These are phyloP conservation scores for Ephydatia muelleri DNA, from an alignment of 37 sponge, comb jelly and placozoan species.

Conservation along the genomic window DNA sequence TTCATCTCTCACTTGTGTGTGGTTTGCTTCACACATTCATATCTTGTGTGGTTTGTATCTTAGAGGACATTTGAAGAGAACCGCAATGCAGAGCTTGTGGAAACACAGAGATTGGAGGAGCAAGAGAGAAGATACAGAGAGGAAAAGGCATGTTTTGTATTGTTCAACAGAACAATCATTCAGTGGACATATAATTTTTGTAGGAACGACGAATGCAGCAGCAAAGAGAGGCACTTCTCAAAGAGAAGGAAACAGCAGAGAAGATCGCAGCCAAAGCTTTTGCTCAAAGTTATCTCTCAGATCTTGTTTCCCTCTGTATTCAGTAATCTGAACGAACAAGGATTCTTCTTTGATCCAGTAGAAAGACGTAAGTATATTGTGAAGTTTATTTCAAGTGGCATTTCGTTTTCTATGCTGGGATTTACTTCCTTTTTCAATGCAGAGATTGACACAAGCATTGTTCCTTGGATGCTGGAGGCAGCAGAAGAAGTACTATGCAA, in stretches of 20 bases:
- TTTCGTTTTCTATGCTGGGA: neutral
- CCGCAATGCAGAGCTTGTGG: conserved; percentile 94
- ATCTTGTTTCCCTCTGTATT: conserved; percentile 98
- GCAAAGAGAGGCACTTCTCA: conserved; percentile 83
- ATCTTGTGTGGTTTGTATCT: neutral
- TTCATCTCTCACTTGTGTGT: neutral
- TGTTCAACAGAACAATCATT: neutral
- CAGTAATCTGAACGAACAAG: conserved; percentile 75
- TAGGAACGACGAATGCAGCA: conserved; percentile 89
- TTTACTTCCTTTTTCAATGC: conserved; percentile 4
- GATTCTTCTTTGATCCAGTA: conserved; percentile 96
- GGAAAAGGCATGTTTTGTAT: conserved; percentile 74
- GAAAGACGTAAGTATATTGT: conserved; percentile 84
- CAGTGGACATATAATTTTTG: neutral
- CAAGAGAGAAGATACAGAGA: conserved; percentile 90
- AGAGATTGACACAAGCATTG: conserved; percentile 86
- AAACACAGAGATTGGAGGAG: conserved; percentile 97
- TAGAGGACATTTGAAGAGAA: conserved; percentile 94
- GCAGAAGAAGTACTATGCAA: conserved; percentile 69
- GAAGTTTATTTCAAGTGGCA: no score
- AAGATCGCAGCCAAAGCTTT: conserved; percentile 97
- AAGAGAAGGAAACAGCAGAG: conserved; percentile 93
- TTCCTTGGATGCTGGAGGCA: conserved; percentile 89
- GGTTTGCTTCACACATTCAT: no score
- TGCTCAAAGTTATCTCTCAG: conserved; percentile 94